Evolutionary conservation across 2,888 invertebrate species (phyloP).

Genomic region (Sinohyriopsis cumingii): DNA sequence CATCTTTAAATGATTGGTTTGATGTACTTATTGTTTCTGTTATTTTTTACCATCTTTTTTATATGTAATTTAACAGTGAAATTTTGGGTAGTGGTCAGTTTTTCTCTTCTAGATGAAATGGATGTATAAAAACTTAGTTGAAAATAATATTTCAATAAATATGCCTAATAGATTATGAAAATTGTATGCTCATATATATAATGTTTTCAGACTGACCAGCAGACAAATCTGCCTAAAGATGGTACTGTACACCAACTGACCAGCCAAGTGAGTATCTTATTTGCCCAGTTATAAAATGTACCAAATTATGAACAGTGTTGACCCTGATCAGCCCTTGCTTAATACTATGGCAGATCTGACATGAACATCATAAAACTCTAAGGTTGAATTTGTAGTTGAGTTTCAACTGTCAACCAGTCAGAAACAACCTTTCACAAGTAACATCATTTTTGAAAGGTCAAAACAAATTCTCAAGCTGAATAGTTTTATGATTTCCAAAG

Average conservation of each 20-base stretch:
- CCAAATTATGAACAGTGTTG: constrained; percentile 6
- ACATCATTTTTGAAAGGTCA: no score
- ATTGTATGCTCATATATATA: no score
- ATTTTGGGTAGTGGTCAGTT: not conserved
- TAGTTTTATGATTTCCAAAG: no score
- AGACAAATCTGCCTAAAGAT: constrained; percentile 88
- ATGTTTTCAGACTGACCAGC: constrained; percentile 74
- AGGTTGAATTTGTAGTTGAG: no score
- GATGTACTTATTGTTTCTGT: no score
- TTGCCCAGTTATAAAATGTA: no score
- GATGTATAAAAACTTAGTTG: not conserved
- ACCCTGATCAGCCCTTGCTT: not conserved
- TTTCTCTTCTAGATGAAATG: not conserved
- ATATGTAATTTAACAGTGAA: not conserved
- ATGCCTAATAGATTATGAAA: no score
- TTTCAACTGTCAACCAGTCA: no score
- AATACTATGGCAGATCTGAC: not conserved
- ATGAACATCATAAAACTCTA: not conserved
- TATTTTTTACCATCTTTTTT: not conserved
- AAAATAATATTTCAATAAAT: no score
- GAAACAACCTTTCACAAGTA: no score
- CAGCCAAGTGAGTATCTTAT: constrained; percentile 81
- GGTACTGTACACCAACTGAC: constrained; percentile 98
- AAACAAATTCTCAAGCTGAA: no score
- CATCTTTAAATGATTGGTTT: no score